phyloP scores from a whole-genome alignment of 2,888 invertebrate species.

The Thalpophila matura region DNA sequence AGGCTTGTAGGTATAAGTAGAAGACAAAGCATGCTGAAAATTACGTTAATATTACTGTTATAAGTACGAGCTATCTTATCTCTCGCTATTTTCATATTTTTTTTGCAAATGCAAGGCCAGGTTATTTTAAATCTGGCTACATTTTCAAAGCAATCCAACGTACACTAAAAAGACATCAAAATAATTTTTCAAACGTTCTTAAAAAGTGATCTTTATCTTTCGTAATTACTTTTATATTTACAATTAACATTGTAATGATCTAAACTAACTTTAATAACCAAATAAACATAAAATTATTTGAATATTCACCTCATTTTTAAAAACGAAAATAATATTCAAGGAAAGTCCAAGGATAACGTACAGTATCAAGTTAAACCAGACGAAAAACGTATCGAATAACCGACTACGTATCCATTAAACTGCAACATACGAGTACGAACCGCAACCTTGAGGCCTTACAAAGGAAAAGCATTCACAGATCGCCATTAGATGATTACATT shows the following conservation, averaged over 20 bases:
- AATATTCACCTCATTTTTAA: constrained; percentile 1
- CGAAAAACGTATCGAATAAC: constrained; percentile 2
- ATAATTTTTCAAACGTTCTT: constrained; percentile 22
- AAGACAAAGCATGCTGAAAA: no score
- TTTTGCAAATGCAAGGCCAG: no score
- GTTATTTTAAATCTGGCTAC: no score
- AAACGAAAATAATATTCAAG: not conserved
- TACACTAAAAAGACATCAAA: constrained; percentile 10
- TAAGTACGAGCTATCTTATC: not conserved
- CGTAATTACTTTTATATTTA: constrained; percentile 37
- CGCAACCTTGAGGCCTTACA: constrained; percentile 62
- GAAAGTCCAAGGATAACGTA: constrained; percentile 36
- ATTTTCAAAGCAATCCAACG: constrained; percentile 10
- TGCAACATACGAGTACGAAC: constrained; percentile 38
- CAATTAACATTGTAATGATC: not conserved
- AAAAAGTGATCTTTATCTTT: constrained; percentile 34
- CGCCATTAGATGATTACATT: constrained; percentile 61
- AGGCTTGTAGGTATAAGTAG: no score
- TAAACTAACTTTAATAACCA: constrained; percentile 9
- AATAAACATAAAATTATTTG: constrained; percentile 11
- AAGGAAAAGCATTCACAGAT: constrained; percentile 65
- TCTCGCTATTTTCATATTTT: no score
- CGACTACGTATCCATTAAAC: constrained; percentile 22
- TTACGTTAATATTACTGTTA: no score
- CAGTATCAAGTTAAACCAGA: constrained; percentile 4